phyloP scores from a whole-genome alignment of 2,888 invertebrate species.

The Lasius platythorax region DNA sequence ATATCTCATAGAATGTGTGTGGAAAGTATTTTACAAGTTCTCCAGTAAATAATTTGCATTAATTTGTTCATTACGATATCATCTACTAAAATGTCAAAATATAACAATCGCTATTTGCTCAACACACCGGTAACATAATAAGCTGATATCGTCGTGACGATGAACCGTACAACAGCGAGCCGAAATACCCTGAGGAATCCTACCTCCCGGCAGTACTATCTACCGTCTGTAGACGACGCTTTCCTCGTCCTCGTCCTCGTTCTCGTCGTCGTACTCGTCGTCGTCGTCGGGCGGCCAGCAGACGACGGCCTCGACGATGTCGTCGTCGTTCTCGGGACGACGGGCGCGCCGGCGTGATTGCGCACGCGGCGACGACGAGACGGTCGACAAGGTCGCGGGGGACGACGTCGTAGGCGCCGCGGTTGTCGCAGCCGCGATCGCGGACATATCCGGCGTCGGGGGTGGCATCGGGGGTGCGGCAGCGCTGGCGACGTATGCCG shows the following conservation, averaged over 20 bases:
- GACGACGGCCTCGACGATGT: slow-evolving; percentile 35
- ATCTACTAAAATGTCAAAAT: neutral
- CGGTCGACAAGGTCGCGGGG: slow-evolving; percentile 43
- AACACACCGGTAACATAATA: neutral
- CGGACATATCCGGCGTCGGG: slow-evolving; percentile 54
- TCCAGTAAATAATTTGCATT: neutral
- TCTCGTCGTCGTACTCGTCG: slow-evolving; percentile 73
- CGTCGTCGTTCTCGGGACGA: slow-evolving; percentile 50
- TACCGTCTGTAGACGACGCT: slow-evolving; percentile 59
- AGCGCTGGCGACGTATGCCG: slow-evolving; percentile 70
- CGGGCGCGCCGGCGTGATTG: slow-evolving; percentile 28
- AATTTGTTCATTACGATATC: too few species aligned
- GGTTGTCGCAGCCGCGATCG: slow-evolving; percentile 2
- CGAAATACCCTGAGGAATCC: slow-evolving; percentile 33
- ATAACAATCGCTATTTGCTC: neutral
- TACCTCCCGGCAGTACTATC: slow-evolving; percentile 34
- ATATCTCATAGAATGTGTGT: neutral
- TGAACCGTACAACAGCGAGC: slow-evolving; percentile 30
- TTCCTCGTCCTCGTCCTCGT: slow-evolving; percentile 69
- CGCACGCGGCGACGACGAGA: slow-evolving; percentile 35
- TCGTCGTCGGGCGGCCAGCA: slow-evolving; percentile 61
- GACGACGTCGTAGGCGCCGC: slow-evolving; percentile 18
- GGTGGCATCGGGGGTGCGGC: slow-evolving; percentile 58
- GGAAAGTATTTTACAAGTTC: neutral
- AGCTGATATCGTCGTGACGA: slow-evolving; percentile 1